A percentile compares a stretch with the other conserved stretches of the same genome.
Conservation (phyloP, 2,797 vertebrate species). For the Amphiprion clarkii region DNA sequence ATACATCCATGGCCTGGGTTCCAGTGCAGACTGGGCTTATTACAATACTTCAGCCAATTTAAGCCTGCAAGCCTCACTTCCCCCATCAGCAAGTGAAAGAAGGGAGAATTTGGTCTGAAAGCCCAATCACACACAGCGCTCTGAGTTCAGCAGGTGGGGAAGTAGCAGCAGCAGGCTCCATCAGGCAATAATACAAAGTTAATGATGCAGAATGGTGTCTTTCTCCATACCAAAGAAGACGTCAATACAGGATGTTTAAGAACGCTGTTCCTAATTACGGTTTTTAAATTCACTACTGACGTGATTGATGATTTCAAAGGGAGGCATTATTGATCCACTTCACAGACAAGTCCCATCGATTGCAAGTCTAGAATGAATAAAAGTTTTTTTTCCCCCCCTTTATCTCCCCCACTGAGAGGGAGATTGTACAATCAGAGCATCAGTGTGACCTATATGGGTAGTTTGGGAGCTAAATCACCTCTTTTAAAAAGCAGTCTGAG, state of each 20-base stretch:
- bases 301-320: slow-evolving; percentile 89
- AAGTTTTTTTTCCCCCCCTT: slow-evolving; percentile 70
- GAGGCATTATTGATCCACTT: slow-evolving; percentile 88
- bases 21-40: slow-evolving; percentile 54
- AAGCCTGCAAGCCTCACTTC: slow-evolving; percentile 74
- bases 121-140: slow-evolving; percentile 83
- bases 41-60: slow-evolving; percentile 78
- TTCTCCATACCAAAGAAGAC: slow-evolving; percentile 85
- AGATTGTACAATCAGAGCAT: slow-evolving; percentile 84
- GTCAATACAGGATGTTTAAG: slow-evolving; percentile 88
- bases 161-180: slow-evolving; percentile 84
- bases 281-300: slow-evolving; percentile 86
- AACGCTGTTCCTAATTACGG: slow-evolving; percentile 87
- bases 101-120: slow-evolving; percentile 80
- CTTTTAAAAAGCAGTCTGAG: slow-evolving; percentile 75
- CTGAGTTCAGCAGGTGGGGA: slow-evolving; percentile 82
- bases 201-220: slow-evolving; percentile 88
- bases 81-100: slow-evolving; percentile 75
- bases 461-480: slow-evolving; percentile 81
- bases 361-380: slow-evolving; percentile 85
- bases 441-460: slow-evolving; percentile 85
- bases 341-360: slow-evolving; percentile 90
- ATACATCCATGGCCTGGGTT: slow-evolving; percentile 32
- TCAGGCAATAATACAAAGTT: slow-evolving; percentile 89
- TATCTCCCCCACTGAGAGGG: slow-evolving; percentile 77